Evolutionary conservation across 1,140 invertebrate genomes (phyloP), one percentile per base, ranked within the genome.

Genomic region (Melipona quadrifasciata): DNA sequence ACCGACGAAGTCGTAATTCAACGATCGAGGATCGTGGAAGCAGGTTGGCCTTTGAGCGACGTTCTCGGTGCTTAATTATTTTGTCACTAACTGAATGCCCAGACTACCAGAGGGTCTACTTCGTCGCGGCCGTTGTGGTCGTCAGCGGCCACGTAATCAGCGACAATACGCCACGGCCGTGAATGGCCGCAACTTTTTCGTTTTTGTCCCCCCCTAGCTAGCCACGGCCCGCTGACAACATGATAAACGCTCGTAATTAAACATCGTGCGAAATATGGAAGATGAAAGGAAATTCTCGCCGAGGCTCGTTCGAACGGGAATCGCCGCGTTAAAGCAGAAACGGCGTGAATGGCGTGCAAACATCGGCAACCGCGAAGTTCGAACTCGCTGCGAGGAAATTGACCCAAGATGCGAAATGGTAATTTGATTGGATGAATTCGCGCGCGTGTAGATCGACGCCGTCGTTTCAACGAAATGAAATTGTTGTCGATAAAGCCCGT

Each of bases 41-140:
- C 79, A 55, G 39, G 67, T 55, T 61, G 65, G 67, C 76, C 57
- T 65, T 71, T 51, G 64, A 61, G 65, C 75, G 77, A 24, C 39
- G n/a, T 39, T 71, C n/a, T 71, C 16, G 81, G 34, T 53, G 82
- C 82, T 89, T 85, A 85, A 88, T 88, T 87, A 88, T 87, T 85
- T 87, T 64, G 82, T 84, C 82, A 77, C 86, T 58, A 72, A 67
- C 82, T 78, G 73, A 85, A 88, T 57, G 27, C 27, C 27, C 61
- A 47, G 47, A 78, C 68, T 74, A 72, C 72, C n/a, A 65, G 57
- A 21, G 24, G 51, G 5, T 16, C 31, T 16, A 31, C 27, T 17
- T 65, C 21, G 24, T 58, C 39, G 67, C 57, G 31, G 73, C 39
- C 67, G 53, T 31, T 31, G 31, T 31, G 31, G 31, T 71, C 65